These are phyloP conservation scores for Myotis davidii DNA, from an alignment of 2,113 vertebrate genomes.

Conservation along the genomic window DNA sequence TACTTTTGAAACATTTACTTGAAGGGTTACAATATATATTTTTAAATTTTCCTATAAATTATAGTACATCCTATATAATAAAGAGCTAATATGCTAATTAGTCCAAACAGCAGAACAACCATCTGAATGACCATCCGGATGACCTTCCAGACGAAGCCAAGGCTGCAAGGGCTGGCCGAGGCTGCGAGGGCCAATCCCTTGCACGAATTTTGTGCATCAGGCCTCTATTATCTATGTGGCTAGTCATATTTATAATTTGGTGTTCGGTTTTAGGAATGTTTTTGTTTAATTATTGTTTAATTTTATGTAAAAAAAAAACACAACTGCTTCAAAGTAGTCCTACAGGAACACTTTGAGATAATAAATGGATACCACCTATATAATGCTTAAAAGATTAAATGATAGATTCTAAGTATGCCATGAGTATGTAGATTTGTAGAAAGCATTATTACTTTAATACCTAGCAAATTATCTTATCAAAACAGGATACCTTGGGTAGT, in stretches of 20 bases:
- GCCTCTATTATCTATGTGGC: no score
- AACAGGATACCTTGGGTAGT: neutral
- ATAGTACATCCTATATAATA: neutral
- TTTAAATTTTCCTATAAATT: neutral
- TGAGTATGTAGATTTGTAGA: neutral
- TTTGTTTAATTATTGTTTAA: neutral
- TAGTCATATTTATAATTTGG: neutral
- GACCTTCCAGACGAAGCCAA: no score
- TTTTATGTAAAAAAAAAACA: neutral
- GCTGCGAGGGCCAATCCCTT: no score
- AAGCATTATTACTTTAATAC: neutral
- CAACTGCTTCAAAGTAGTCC: neutral
- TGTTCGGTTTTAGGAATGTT: neutral
- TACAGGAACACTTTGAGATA: neutral
- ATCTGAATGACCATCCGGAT: no score
- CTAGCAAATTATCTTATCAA: neutral
- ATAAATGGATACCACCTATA: neutral
- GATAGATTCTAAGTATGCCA: neutral
- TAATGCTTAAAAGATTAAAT: neutral
- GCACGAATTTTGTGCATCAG: no score
- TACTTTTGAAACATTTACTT: constrained; percentile 30
- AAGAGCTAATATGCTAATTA: no score
- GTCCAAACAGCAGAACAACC: no score
- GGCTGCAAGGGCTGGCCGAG: no score
- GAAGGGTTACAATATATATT: neutral